These are phyloP conservation scores for Lucinisca nassula DNA, from an alignment of 2,888 invertebrate genomes.

Conservation along the genomic window DNA sequence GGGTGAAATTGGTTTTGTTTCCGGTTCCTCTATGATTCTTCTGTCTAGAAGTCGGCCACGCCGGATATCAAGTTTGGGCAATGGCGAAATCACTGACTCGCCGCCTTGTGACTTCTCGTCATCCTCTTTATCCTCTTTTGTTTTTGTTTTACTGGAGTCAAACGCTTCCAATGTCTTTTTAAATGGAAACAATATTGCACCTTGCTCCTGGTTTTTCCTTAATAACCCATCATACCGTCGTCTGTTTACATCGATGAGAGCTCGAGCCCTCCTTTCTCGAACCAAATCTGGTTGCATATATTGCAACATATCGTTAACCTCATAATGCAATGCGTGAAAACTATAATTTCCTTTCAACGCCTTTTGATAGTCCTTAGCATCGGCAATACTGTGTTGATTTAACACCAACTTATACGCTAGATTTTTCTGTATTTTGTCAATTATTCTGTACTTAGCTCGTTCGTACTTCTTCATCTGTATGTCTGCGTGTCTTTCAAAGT, in stretches of 20 bases:
- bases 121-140: conserved; percentile 6
- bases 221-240: conserved; percentile 54
- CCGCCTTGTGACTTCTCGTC: background rate
- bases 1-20: conserved; percentile 43
- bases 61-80: conserved; percentile 45
- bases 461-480: conserved; percentile 49
- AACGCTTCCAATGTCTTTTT: conserved; percentile 48
- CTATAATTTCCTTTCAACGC: conserved; percentile 74
- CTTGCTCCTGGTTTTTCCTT: conserved; percentile 34
- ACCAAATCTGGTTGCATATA: conserved; percentile 72
- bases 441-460: conserved; percentile 53
- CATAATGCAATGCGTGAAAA: conserved; percentile 67
- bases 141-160: conserved; percentile 1
- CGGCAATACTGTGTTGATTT: conserved; percentile 68
- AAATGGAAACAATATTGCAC: conserved; percentile 54
- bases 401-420: conserved; percentile 76
- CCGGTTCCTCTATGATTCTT: conserved; percentile 49
- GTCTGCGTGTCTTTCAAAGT: conserved; percentile 60
- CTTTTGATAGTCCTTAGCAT: conserved; percentile 66
- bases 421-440: conserved; percentile 64
- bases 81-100: conserved; percentile 10
- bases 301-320: conserved; percentile 73
- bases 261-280: conserved; percentile 68
- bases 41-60: conserved; percentile 38
- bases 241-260: conserved; percentile 63